Evolutionary conservation across 30 jellyfish, hydroid and myxozoan genomes (phyloP), one percentile per base, ranked within the genome.

Genomic region (Hydractinia echinata): DNA sequence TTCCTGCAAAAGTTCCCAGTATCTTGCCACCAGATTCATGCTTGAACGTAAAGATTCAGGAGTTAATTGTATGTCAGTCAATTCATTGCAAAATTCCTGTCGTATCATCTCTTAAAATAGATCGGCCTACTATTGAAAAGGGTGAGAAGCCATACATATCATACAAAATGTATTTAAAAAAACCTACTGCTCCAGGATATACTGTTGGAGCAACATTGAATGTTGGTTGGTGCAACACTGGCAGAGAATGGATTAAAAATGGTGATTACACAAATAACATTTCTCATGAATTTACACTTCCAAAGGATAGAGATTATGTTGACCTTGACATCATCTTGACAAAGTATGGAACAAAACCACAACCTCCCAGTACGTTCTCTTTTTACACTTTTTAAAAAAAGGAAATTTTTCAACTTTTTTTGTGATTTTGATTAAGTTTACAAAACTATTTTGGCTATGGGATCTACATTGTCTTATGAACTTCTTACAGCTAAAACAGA

Each of bases 201-300:
- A 64, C 39, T 64, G 39, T 64, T n/a, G 74, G 39, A 7, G 74
- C 74, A 64, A n/a, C 74, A n/a, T 64, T 64, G 16, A 64, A 51
- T 13, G 39, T 64, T 44, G 74, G 74, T 6, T 64, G 74, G 74
- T 64, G 74, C 4, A 64, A 51, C 7, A 51, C 51, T 64, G 51
- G 51, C 19, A 51, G 39, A 6, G 74, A 64, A n/a, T 64, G 51
- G 7, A 64, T 64, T 51, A 64, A 64, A 64, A 51, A 44, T 64
- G 74, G 74, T n/a, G 74, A 64, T 64, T 64, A 64, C 16, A n/a
- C 39, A 7, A 44, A 64, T 64, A 51, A 64, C 2, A 6, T 64
- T n/a, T 44, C 74, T 6, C 39, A 64, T 64, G 19, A 44, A 64
- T 64, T 64, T 64, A n/a, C 74, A n/a, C 51, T 51, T n/a, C 74